Evolutionary conservation across 2,113 vertebrate genomes (phyloP), one percentile per base, ranked within the genome.

Genomic region (Rhizomys pruinosus): DNA sequence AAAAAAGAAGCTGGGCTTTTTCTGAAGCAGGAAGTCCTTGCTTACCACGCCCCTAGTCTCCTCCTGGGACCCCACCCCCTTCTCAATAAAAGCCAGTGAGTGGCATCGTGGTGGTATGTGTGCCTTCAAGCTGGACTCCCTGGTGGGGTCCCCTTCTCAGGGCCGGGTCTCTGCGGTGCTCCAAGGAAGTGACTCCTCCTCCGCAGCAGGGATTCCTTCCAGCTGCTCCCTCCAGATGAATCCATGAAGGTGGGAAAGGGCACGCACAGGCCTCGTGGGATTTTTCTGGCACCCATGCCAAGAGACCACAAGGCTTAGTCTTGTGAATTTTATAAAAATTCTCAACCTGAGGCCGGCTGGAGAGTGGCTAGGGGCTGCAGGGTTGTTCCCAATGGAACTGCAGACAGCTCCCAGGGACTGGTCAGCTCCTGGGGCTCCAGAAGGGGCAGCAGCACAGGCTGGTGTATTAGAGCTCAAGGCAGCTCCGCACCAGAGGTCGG

Each of bases 1-100:
- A 95, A 99, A 99, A 97, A 99, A 99, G 94, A 98, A 98, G 52
- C 97, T 97, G 0, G 99, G 99, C 82, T 98, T 99, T 81, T 99
- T 99, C 98, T 99, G 97, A 99, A 0, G 4, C 37, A 32, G 22
- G 44, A 20, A 12, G 20, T 44, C n/a, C 23, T 52, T 16, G 37
- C 3, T 1, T 15, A 16, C 4, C 82, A 42, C 37, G 37, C 37
- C 27, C 69, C 12, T 12, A 73, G 19, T 2, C 5, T 77, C 55
- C 61, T 44, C 52, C 39, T 7, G 17, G 59, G 27, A 17, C 73
- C 23, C n/a, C 3, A 15, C 59, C 3, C 63, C 34, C 19, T 52
- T 2, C 17, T 55, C 76, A 95, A 69, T 97, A 96, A 97, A 97
- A 47, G 57, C 42, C 17, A 32, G 61, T 64, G 59, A 74, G 10